Conservation (phyloP, 2,888 invertebrate genomes). For the Chymomyza procnemis region DNA sequence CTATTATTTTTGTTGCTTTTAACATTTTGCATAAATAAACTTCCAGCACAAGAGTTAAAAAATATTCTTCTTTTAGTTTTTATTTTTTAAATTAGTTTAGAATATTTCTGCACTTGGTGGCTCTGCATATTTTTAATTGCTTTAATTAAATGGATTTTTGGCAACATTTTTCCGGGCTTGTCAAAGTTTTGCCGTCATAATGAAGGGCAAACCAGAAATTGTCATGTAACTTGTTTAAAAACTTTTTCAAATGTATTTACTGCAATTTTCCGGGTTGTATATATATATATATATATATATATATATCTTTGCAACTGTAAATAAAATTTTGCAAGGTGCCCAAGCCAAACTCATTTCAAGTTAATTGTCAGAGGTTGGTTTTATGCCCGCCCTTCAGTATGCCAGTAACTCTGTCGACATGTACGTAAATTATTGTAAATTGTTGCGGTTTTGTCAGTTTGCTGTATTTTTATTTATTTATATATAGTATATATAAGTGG, state of each 20-base stretch:
- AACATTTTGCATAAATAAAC: constrained; percentile 6
- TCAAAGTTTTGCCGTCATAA: neutral
- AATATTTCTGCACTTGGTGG: neutral
- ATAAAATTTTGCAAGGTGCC: neutral
- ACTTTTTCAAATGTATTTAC: neutral
- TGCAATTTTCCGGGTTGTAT: neutral
- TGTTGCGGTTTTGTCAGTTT: constrained; percentile 39
- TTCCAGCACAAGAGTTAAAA: neutral
- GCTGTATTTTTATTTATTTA: neutral
- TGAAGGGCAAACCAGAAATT: neutral
- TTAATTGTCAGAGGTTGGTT: constrained; percentile 1
- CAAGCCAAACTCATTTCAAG: constrained; percentile 2
- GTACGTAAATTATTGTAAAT: constrained; percentile 57
- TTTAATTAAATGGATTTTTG: constrained; percentile 28
- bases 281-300: neutral
- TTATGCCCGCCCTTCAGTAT: constrained; percentile 28
- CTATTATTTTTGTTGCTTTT: constrained; percentile 15
- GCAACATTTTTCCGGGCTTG: neutral
- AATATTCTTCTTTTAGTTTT: neutral
- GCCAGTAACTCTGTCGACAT: neutral
- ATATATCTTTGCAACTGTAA: neutral
- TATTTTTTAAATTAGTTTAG: constrained; percentile 23
- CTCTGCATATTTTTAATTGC: constrained; percentile 26
- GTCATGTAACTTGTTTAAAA: neutral
- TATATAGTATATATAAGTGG: neutral